These are phyloP conservation scores for Danio albolineatus DNA, from an alignment of 2,797 vertebrate genomes.

Conservation along the genomic window DNA sequence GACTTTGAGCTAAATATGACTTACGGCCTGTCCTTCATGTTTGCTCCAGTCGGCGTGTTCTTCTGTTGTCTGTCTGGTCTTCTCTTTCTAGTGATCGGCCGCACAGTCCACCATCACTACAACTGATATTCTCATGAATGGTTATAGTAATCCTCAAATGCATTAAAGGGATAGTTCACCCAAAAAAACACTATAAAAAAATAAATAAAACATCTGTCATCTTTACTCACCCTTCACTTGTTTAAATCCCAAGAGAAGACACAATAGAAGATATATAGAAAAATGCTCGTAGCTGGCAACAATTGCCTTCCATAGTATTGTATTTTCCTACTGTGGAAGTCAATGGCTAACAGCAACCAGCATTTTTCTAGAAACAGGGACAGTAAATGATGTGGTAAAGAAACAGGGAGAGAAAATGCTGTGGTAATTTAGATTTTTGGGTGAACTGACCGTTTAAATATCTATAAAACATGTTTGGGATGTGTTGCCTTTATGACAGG, in stretches of 20 bases:
- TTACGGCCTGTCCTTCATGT: slow-evolving; percentile 94
- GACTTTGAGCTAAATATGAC: slow-evolving; percentile 80
- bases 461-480: neutral
- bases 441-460: neutral
- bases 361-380: neutral
- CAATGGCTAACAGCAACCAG: neutral
- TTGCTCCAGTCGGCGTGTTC: slow-evolving; percentile 90
- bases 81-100: slow-evolving; percentile 91
- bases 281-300: neutral
- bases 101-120: slow-evolving; percentile 82
- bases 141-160: too few species aligned
- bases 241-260: neutral
- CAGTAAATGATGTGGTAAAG: too few species aligned
- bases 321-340: neutral
- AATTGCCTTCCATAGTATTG: neutral
- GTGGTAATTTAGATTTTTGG: neutral
- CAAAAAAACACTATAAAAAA: too few species aligned
- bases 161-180: neutral
- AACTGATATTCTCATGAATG: slow-evolving; percentile 64
- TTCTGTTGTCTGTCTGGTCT: slow-evolving; percentile 91
- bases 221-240: neutral
- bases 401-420: too few species aligned
- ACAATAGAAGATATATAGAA: neutral
- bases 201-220: neutral
- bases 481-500: neutral